Percentiles rank a stretch among this genome's conserved stretches.
These are phyloP conservation scores for Ochotona princeps DNA, from an alignment of 2,113 vertebrate species.

Conservation along the genomic window DNA sequence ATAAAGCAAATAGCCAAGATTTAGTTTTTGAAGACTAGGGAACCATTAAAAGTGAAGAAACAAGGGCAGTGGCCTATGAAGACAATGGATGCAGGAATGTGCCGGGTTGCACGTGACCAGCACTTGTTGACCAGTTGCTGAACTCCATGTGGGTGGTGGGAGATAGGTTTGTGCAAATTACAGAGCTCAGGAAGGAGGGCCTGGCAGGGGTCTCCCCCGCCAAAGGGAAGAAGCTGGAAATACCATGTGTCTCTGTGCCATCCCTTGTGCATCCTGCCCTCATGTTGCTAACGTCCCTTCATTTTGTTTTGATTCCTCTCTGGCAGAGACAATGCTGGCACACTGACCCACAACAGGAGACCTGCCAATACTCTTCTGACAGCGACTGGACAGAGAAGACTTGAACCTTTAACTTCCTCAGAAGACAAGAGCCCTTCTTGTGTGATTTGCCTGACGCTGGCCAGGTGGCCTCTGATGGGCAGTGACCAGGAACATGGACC, in stretches of 20 bases:
- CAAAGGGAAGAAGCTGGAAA: neutral
- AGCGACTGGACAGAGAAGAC: neutral
- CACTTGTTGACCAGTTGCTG: neutral
- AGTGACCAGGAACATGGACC: neutral
- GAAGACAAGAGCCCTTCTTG: neutral
- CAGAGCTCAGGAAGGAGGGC: neutral
- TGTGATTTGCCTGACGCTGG: neutral
- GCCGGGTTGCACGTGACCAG: neutral
- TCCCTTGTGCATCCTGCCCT: rapidly evolving
- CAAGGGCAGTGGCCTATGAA: neutral
- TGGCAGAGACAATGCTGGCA: conserved; percentile 42
- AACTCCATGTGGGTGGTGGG: too few species aligned
- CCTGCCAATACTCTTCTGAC: neutral
- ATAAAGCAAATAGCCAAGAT: neutral
- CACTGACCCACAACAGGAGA: neutral
- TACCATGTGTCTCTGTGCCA: neutral
- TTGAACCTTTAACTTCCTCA: neutral
- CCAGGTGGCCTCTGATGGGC: neutral
- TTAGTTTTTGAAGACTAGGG: neutral
- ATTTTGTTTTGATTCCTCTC: conserved; percentile 37
- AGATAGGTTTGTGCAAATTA: neutral
- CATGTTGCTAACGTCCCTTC: neutral
- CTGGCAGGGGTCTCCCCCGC: rapidly evolving
- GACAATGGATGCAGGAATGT: neutral
- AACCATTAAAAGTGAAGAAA: neutral